phyloP scores from a whole-genome alignment of 2,888 invertebrate genomes.

The Steinernema scapterisci region DNA sequence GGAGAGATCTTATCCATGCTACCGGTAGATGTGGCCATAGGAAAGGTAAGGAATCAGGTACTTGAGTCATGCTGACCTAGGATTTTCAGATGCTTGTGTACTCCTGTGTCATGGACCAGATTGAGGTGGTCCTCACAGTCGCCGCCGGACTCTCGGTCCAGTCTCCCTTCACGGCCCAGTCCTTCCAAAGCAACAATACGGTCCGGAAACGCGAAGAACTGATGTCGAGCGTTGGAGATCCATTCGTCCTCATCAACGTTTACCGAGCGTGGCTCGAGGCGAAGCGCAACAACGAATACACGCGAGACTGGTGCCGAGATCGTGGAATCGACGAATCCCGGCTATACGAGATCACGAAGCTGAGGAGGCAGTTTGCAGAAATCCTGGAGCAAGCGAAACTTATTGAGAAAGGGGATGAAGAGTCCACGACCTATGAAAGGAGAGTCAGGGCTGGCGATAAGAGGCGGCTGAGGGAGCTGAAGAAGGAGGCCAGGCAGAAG shows the following conservation, averaged over 20 bases:
- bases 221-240: slow-evolving; percentile 93
- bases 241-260: slow-evolving; percentile 82
- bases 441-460: slow-evolving; percentile 83
- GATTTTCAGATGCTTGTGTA: slow-evolving; percentile 57
- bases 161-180: slow-evolving; percentile 86
- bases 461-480: slow-evolving; percentile 82
- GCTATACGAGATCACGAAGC: slow-evolving; percentile 92
- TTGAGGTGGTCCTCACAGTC: slow-evolving; percentile 78
- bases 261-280: slow-evolving; percentile 69
- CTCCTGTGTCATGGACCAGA: slow-evolving; percentile 55
- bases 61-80: slow-evolving; percentile 77
- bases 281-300: slow-evolving; percentile 65
- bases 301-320: slow-evolving; percentile 82
- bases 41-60: slow-evolving; percentile 83
- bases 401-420: slow-evolving; percentile 53
- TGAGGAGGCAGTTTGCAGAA: slow-evolving; percentile 77
- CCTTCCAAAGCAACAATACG: slow-evolving; percentile 77
- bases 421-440: slow-evolving; percentile 55
- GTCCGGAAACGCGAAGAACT: slow-evolving; percentile 70
- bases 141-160: slow-evolving; percentile 91
- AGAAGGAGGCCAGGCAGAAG: slow-evolving; percentile 74
- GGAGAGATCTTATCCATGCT: slow-evolving; percentile 85
- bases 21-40: slow-evolving; percentile 91
- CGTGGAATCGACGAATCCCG: slow-evolving; percentile 93
- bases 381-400: slow-evolving; percentile 63